Base-by-base conservation (phyloP, 1,140 invertebrate species). In the Macrotrachela quadricornifera region DNA sequence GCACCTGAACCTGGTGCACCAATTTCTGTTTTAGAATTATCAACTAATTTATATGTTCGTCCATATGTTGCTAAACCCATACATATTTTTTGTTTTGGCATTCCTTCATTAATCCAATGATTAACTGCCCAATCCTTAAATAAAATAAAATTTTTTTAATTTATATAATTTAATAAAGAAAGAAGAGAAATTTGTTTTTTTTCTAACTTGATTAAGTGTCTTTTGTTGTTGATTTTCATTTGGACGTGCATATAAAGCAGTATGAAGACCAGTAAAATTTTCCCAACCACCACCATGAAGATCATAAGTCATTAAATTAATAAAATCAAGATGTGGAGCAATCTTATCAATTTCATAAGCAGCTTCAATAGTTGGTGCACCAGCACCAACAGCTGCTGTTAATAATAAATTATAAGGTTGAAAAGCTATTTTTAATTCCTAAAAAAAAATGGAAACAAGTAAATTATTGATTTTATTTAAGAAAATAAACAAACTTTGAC, bases 61-160 rank as follows among this genome's bases (percentile, higher is more conserved):
- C 85, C 86, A 60, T 90, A 90, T 59, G 87, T 80, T 0, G 85
- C 81, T 57, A 92, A 72, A 11, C 86, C 85, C 11, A 90, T 65
- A 4, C 87, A 68, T 0, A 95, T 64, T 63, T 92, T 92, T 17
- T 78, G 75, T 30, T 76, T 76, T 10, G 79, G 76, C 9, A 81
- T 81, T 13, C 87, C 88, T 46, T 77, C 71, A 17, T 70, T 64
- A 0, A 82, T 71, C 85, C 85, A 91, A 52, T 67, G 63, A 10
- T 62, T 54, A 4, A 60, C 62, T 6, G 64, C 59, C 56, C 58
- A 65, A 38, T 63, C 55, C 55, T 56, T 13, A 30, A 30, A 2
- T 30, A 2, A 30, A 30, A 30, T 30, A 30, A 30, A n/a, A n/a
- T n/a, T n/a, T n/a, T n/a, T n/a, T n/a, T n/a, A n/a, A n/a, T n/a